Evolutionary conservation across 2,797 vertebrate species (phyloP), one percentile per base, ranked within the genome.

Genomic region (Danio choprae): DNA sequence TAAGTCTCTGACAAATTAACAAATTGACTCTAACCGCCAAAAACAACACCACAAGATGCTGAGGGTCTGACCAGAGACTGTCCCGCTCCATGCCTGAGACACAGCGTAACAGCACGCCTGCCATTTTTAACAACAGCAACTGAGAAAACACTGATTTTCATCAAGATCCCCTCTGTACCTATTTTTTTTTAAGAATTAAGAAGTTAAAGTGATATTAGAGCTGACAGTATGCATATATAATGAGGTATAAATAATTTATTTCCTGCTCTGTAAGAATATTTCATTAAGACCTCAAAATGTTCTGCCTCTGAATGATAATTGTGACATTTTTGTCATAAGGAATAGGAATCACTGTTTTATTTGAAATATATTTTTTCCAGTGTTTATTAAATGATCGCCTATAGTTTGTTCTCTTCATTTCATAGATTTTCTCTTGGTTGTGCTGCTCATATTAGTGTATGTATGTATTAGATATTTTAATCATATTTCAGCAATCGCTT

Each of bases 71-170:
- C 56, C 20, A 53, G 18, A 60, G 43, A 60, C 16, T 13, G 9
- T 53, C 43, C 15, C 58, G 1, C 46, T 53, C 58, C 43, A 76
- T 43, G 50, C 60, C 46, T 72, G n/a, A 67, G 18, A 59, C 36
- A 43, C 68, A 58, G 41, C 36, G 1, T 18, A 73, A 64, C 48
- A 20, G 41, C 43, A 41, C 68, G 71, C 16, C 13, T 73, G 71
- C 72, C 29, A 74, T 80, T 65, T 74, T 22, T 50, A 73, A 74
- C 59, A 43, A 29, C 55, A 62, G 55, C 55, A 43, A 60, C 63
- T 69, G 36, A 60, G 16, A 46, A 76, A 81, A 68, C 53, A 43
- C 12, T 41, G n/a, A n/a, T 58, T 36, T 46, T 44, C 16, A 44
- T 20, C 13, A 44, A 15, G 12, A 4, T 64, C 8, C 29, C 6